Evolutionary conservation across 2,888 invertebrate species (phyloP).

Genomic region (Sclerodermus sp.): DNA sequence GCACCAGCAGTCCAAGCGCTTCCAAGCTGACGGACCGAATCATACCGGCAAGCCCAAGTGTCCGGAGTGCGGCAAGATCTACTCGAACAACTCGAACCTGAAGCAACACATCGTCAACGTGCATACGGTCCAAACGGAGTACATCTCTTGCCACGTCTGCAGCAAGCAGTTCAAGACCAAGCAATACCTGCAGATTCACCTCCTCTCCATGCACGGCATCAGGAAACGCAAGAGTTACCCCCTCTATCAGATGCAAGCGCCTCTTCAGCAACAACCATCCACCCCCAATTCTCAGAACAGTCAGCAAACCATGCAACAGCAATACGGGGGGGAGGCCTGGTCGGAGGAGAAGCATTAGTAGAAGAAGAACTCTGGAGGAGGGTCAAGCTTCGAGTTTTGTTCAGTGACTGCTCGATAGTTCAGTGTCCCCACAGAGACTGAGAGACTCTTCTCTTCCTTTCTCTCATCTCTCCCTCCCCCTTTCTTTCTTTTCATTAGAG

Average conservation of each 20-base stretch:
- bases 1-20: conserved; percentile 45
- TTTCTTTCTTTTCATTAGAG: too few species aligned
- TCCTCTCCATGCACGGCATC: conserved; percentile 70
- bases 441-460: too few species aligned
- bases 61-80: conserved; percentile 69
- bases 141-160: conserved; percentile 68
- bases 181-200: conserved; percentile 72
- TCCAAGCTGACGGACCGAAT: conserved; percentile 32
- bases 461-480: too few species aligned
- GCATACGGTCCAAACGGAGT: conserved; percentile 65
- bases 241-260: conserved; percentile 48
- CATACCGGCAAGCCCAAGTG: conserved; percentile 63
- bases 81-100: conserved; percentile 71
- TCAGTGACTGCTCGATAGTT: too few species aligned
- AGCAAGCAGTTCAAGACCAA: conserved; percentile 71
- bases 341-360: conserved; percentile 40
- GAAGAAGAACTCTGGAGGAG: too few species aligned
- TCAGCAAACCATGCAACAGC: conserved; percentile 27
- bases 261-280: conserved; percentile 26
- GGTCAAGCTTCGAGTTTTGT: too few species aligned
- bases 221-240: conserved; percentile 62
- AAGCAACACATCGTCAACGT: conserved; percentile 73
- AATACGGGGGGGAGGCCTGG: conserved; percentile 39
- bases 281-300: conserved; percentile 20
- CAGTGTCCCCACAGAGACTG: too few species aligned